Evolutionary conservation across 2,888 invertebrate genomes (phyloP).

Genomic region (Sphinx pinastri): DNA sequence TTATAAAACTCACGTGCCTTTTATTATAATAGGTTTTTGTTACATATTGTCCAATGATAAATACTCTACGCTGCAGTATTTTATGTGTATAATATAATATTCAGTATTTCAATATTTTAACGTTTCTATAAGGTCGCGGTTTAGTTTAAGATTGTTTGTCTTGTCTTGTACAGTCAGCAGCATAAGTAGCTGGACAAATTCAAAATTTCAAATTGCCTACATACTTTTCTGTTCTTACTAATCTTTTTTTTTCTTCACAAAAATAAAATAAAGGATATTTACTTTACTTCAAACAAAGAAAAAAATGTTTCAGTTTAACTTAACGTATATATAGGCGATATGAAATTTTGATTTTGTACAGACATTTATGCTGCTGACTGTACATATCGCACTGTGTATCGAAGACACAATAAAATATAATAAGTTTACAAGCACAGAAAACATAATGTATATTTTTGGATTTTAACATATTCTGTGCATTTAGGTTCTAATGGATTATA

Average conservation of each 20-base stretch:
- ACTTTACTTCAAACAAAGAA: no score
- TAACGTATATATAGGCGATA: no score
- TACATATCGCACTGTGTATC: background rate
- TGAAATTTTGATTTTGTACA: no score
- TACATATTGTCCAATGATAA: background rate
- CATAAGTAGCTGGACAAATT: no score
- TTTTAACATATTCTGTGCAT: background rate
- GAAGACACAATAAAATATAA: background rate
- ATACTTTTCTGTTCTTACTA: no score
- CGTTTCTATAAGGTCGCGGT: background rate
- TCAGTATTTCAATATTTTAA: constrained; percentile 16
- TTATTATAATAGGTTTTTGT: background rate
- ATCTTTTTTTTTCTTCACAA: no score
- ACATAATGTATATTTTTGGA: background rate
- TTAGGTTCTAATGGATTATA: background rate
- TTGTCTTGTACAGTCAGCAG: no score
- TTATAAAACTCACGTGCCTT: background rate
- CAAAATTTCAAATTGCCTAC: no score
- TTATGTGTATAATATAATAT: background rate
- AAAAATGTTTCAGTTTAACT: no score
- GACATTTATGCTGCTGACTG: no score
- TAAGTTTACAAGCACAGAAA: no score
- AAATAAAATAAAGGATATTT: no score
- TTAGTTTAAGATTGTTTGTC: constrained; percentile 1
- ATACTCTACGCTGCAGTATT: background rate